A percentile compares a stretch with the other conserved stretches of the same genome.
Conservation (phyloP, 2,888 invertebrate genomes). For the Tetranychus piercei region DNA sequence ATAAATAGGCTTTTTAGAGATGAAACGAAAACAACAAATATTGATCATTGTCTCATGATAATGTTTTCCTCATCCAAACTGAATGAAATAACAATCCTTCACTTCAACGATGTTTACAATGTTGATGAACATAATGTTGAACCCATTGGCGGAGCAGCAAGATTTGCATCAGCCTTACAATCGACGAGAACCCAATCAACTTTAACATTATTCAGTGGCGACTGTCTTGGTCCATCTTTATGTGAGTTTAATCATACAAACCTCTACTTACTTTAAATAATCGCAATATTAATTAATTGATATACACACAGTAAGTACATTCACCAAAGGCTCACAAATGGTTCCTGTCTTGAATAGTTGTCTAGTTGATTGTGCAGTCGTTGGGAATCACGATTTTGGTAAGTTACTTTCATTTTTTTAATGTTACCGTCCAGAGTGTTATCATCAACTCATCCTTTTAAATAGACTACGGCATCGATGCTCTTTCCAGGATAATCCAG, state of each 20-base stretch:
- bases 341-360: slow-evolving; percentile 63
- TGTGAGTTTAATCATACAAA: slow-evolving; percentile 38
- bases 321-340: slow-evolving; percentile 83
- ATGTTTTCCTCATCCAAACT: neutral
- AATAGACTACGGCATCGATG: slow-evolving; percentile 75
- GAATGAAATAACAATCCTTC: slow-evolving; percentile 41
- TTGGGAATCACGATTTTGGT: slow-evolving; percentile 65
- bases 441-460: neutral
- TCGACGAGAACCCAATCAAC: slow-evolving; percentile 55
- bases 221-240: slow-evolving; percentile 58
- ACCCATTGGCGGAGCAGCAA: slow-evolving; percentile 58
- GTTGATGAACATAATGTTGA: slow-evolving; percentile 50
- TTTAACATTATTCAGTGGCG: slow-evolving; percentile 68
- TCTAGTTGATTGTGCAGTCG: slow-evolving; percentile 67
- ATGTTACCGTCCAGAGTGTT: neutral
- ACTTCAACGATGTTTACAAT: slow-evolving; percentile 81
- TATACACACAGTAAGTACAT: slow-evolving; percentile 53
- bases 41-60: neutral
- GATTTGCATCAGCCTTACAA: slow-evolving; percentile 63
- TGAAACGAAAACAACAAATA: no score
- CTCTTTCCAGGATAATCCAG: slow-evolving; percentile 53
- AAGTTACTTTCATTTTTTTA: neutral
- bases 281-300: neutral
- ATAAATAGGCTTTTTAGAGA: no score
- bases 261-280: neutral